Evolutionary conservation across 23 tunicate genomes (phyloP).

Genomic region (Ciona savignyi): DNA sequence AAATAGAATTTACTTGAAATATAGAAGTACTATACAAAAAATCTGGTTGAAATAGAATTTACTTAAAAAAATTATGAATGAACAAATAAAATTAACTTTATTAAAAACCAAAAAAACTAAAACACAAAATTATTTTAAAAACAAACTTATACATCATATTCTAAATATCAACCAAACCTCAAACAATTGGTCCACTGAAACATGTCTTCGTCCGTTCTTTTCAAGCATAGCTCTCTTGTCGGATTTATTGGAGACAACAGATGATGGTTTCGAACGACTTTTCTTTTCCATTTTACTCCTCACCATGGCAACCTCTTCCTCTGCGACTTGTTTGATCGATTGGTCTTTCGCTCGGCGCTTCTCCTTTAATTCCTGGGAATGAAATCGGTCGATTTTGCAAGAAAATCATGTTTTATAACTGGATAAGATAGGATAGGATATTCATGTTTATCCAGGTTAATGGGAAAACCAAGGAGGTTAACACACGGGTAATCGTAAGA

Average conservation of each 20-base stretch:
- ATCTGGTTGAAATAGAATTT: too few species aligned
- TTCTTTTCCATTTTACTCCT: slow-evolving; percentile 29
- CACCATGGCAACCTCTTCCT: slow-evolving; percentile 52
- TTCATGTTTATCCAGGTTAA: too few species aligned
- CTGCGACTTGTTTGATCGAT: slow-evolving; percentile 25
- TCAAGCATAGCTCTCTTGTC: background rate
- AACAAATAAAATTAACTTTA: background rate
- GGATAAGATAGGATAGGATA: too few species aligned
- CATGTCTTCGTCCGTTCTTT: background rate
- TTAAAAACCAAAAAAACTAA: background rate
- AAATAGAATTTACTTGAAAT: too few species aligned
- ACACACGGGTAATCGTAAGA: too few species aligned
- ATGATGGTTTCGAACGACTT: background rate
- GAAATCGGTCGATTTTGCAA: too few species aligned
- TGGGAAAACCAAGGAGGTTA: too few species aligned
- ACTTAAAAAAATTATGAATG: too few species aligned
- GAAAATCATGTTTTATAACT: too few species aligned
- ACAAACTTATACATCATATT: background rate
- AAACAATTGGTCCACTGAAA: slow-evolving; percentile 8
- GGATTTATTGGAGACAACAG: background rate
- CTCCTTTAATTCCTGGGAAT: slow-evolving; percentile 41
- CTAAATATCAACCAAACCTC: slow-evolving; percentile 1
- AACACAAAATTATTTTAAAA: background rate
- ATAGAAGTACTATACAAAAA: too few species aligned
- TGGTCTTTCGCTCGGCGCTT: slow-evolving; percentile 43